Base-by-base conservation (phyloP, 92 coral and sea anemone species). In the Chrysogorgia sp. region DNA sequence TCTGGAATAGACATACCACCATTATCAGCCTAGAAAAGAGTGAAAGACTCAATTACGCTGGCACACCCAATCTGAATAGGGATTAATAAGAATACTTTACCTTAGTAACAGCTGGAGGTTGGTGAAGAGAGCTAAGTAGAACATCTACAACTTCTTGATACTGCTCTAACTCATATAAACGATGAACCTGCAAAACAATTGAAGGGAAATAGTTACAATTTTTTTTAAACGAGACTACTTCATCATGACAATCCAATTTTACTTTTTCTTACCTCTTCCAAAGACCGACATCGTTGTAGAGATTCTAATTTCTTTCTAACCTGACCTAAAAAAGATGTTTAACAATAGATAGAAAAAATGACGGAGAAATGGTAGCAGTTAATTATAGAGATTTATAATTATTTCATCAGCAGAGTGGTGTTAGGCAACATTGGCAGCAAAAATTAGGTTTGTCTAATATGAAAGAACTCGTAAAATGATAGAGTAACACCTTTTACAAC, bases 1-100 rank as follows among this genome's bases (percentile, higher is more conserved):
- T 96, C 99, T 24, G 99, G 99, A 19, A 96, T 96, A 6, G 99
- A 91, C 99, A 96, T 96, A 10, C 99, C 99, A 29, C 92, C 94
- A 31, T 89, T 96, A 60, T 91, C 85, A 55, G 81, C 90, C 97
- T 96, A 43, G 0, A 49, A 24, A 5, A 10, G 28, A 25, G 30
- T 24, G 40, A 48, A 62, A 7, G 35, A n/a, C n/a, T n/a, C n/a
- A n/a, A n/a, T n/a, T n/a, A n/a, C n/a, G n/a, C n/a, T n/a, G n/a
- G n/a, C n/a, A n/a, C n/a, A n/a, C n/a, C n/a, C n/a, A n/a, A 13
- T 23, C 26, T 30, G 24, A 33, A 49, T 26, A 20, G 7, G 34
- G 17, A 48, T 41, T n/a, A 37, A 25, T 24, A 31, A 12, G 22
- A 47, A 47, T 47, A 13, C 20, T 30, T 20, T 82, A 92, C 97